Conservation (phyloP, 2,888 invertebrate species). For the Polymixis flavicincta region DNA sequence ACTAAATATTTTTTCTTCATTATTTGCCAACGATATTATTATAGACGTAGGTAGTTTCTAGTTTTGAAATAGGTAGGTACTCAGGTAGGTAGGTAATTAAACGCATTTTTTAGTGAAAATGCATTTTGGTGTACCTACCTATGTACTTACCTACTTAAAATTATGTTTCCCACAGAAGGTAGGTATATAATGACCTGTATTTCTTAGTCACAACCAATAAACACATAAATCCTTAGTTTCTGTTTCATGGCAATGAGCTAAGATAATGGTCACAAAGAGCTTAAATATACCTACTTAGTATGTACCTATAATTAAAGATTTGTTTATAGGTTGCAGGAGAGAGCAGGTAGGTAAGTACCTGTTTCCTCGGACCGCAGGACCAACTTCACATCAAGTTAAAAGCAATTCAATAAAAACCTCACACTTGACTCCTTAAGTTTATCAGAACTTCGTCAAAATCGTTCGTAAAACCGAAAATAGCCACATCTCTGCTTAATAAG, state of each 20-base stretch:
- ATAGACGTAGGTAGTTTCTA: not conserved
- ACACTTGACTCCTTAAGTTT: constrained; percentile 43
- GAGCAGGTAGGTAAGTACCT: constrained; percentile 41
- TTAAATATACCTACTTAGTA: no score
- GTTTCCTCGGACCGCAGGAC: constrained; percentile 22
- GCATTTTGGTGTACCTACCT: not conserved
- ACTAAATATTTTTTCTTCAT: not conserved
- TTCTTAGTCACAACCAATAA: not conserved
- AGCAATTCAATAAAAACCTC: constrained; percentile 47
- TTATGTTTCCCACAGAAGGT: not conserved
- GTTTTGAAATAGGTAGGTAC: not conserved
- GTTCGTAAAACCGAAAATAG: constrained; percentile 55
- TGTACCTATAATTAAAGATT: constrained; percentile 13
- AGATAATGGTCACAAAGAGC: constrained; percentile 1
- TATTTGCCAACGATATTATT: not conserved
- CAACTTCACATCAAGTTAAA: constrained; percentile 33
- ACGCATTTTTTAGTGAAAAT: not conserved
- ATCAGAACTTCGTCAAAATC: constrained; percentile 61
- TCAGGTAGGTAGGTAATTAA: not conserved
- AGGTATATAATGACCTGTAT: not conserved
- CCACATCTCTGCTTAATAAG: constrained; percentile 66
- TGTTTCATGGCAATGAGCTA: not conserved
- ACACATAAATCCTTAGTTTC: not conserved
- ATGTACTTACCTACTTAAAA: not conserved
- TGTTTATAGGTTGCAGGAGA: constrained; percentile 10